Evolutionary conservation across 2,113 vertebrate genomes (phyloP), one percentile per base, ranked within the genome.

Genomic region (Dolichallabes microphthalmus): DNA sequence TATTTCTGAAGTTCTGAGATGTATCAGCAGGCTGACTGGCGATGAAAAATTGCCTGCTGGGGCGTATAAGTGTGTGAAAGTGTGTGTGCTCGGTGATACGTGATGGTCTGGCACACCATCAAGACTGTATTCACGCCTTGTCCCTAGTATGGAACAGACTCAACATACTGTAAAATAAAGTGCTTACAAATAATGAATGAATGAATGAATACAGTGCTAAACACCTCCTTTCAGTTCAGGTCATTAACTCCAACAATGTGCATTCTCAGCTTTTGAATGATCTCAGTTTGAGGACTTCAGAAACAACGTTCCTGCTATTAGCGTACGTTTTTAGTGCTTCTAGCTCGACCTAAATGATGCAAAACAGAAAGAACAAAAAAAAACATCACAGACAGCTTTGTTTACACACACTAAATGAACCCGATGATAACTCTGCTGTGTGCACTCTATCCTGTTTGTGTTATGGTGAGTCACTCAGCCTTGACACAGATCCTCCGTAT

Each of bases 391-490:
- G 27, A 7, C 32, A 63, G 57, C 32, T 55, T 27, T 82, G 85
- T 82, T 63, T 75, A 64, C 53, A 39, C 27, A 53, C 57, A 13
- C 35, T 27, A 52, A 32, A 81, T 74, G 45, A 79, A 85, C 61
- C 69, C 45, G 8, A 4, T 35, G 19, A 17, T 20, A 53, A 77
- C 20, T 73, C 83, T 88, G 68, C 87, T 73, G 66, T 74, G 68
- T 79, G 73, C 53, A 35, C 68, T 71, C 71, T 60, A 80, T 87
- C 89, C 82, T 83, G 84, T 88, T 84, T 84, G 89, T 77, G 81
- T 84, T 87, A 27, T 85, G 88, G 77, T 86, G 84, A 86, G 64
- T 78, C 88, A 89, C 82, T 91, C 90, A 91, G 88, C 89, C 89
- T 88, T 90, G 91, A 92, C 90, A 89, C 30, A 80, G 60, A 53